Conservation (phyloP, 2,888 invertebrate genomes). For the Ophion slaviceki region DNA sequence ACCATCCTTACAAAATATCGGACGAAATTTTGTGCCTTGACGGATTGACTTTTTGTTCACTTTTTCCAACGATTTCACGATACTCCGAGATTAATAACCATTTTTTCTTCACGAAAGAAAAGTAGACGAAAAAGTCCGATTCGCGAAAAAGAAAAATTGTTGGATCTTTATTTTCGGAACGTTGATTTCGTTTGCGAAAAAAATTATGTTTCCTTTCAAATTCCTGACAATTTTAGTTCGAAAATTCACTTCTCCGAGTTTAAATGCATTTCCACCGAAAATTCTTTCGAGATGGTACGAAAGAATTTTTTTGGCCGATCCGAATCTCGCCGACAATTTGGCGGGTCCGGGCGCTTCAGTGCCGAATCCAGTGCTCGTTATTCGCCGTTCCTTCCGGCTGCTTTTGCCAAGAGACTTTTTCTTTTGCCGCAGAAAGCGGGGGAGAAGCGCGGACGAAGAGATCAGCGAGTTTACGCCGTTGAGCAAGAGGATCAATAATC, state of each 20-base stretch:
- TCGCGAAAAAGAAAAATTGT: no score
- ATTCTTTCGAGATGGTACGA: neutral
- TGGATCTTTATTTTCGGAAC: no score
- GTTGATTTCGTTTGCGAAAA: no score
- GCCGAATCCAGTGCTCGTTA: no score
- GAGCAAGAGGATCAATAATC: conserved; percentile 95
- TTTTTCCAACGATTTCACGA: neutral
- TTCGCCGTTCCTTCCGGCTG: neutral
- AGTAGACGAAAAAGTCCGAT: neutral
- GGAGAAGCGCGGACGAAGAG: conserved; percentile 88
- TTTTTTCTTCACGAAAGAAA: neutral
- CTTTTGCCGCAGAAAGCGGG: conserved; percentile 87
- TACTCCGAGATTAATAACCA: neutral
- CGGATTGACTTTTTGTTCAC: neutral
- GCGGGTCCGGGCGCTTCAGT: no score
- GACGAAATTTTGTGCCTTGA: neutral
- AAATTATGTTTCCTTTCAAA: no score
- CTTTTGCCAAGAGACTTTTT: neutral
- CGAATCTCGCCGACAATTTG: no score
- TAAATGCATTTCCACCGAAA: neutral
- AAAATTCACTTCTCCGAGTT: no score
- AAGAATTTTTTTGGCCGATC: neutral
- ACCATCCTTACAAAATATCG: neutral
- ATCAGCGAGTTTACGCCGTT: conserved; percentile 93
- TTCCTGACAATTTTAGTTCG: no score